Evolutionary conservation across 2,113 vertebrate genomes (phyloP), one percentile per base, ranked within the genome.

Genomic region (Hyperoodon ampullatus): DNA sequence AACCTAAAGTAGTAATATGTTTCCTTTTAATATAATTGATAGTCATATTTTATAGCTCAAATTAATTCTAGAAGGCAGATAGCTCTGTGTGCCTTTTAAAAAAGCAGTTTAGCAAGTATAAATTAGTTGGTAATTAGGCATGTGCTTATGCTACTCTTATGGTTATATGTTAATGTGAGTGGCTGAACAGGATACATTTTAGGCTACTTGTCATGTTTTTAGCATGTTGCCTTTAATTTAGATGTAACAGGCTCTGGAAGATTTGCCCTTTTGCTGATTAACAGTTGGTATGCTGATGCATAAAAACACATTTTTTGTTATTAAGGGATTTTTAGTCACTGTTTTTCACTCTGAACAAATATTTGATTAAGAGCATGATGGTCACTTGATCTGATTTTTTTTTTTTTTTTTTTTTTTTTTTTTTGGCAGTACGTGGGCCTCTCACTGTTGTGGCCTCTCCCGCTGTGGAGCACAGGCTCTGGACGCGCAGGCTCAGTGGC

Each of bases 341-440:
- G 68, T 55, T 85, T 88, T 87, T 53, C 81, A 77, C 18, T 65
- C 33, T 74, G 65, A 84, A 58, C 26, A 90, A 94, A 86, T 35
- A 84, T 77, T 87, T 71, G 26, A 72, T 93, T 90, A 72, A 75
- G 77, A 88, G 5, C 9, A 19, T 63, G 33, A 21, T 39, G 71
- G 24, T 85, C 61, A 88, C 4, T 96, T 96, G 16, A 58, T 93
- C 74, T 96, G 65, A 60, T n/a, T n/a, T n/a, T n/a, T n/a, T n/a
- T n/a, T n/a, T n/a, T n/a, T n/a, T n/a, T 47, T 80, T 98, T 98
- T 97, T 78, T 39, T 39, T 39, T 39, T 39, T 39, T 39, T 39
- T 39, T 39, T 39, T 39, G 3, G 35, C 35, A 39, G 35, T 39
- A 39, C 35, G 35, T 39, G 35, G 35, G 35, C 35, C 35, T 39